A percentile compares a stretch with the other conserved stretches of the same genome.
These are phyloP conservation scores for Drosophila cracens DNA, from an alignment of 2,888 invertebrate species.

Conservation along the genomic window DNA sequence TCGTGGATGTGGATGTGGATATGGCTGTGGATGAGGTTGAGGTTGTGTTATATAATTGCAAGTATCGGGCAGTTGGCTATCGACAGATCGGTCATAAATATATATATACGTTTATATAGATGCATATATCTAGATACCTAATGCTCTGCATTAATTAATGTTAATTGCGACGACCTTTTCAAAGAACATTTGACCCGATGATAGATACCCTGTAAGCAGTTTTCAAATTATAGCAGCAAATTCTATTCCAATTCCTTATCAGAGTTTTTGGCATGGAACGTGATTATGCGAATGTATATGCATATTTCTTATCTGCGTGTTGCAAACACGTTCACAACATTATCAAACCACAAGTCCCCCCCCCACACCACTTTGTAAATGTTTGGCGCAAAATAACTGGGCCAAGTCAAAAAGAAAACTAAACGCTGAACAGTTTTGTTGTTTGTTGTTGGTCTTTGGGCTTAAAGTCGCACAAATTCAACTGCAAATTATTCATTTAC, in stretches of 20 bases:
- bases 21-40: slow-evolving; percentile 10
- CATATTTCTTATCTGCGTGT: neutral
- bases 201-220: slow-evolving; percentile 1
- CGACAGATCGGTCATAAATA: slow-evolving; percentile 16
- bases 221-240: neutral
- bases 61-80: slow-evolving; percentile 13
- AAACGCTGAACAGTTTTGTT: slow-evolving; percentile 35
- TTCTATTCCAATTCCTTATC: neutral
- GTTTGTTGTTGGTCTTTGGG: neutral
- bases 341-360: neutral
- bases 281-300: neutral
- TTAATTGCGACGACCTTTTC: slow-evolving; percentile 58
- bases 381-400: slow-evolving; percentile 29
- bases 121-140: neutral
- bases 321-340: neutral
- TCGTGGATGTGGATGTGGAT: slow-evolving; percentile 36
- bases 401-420: slow-evolving; percentile 38
- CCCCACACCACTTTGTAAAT: too few species aligned
- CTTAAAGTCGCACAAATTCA: slow-evolving; percentile 30
- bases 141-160: slow-evolving; percentile 65
- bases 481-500: slow-evolving; percentile 56
- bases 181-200: neutral
- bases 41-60: slow-evolving; percentile 44
- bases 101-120: slow-evolving; percentile 1
- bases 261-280: neutral